Evolutionary conservation across 1,140 invertebrate species (phyloP).

Genomic region (Ooceraea biroi): DNA sequence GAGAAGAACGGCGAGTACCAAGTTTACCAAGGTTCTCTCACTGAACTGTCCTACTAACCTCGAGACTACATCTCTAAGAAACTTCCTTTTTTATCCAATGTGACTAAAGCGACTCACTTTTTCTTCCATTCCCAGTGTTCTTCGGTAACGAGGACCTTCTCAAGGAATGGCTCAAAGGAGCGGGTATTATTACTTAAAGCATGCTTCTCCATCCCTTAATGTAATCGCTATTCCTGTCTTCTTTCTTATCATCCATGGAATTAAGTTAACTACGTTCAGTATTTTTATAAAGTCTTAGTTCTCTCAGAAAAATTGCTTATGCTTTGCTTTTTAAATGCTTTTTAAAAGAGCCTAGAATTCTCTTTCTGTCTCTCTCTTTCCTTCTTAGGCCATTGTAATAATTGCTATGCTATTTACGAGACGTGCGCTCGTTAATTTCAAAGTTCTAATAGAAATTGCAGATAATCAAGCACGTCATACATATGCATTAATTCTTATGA

Average conservation of each 20-base stretch:
- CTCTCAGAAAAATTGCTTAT: background rate
- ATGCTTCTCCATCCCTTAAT: constrained; percentile 27
- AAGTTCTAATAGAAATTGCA: background rate
- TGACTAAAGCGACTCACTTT: constrained; percentile 66
- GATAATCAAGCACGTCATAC: background rate
- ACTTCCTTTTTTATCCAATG: constrained; percentile 23
- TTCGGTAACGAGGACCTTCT: constrained; percentile 84
- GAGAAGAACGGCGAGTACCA: constrained; percentile 86
- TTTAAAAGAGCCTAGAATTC: no score
- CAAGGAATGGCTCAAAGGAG: constrained; percentile 83
- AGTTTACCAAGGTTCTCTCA: constrained; percentile 82
- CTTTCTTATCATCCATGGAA: background rate
- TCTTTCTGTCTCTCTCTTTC: no score
- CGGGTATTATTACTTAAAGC: constrained; percentile 81
- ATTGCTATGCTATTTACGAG: no score
- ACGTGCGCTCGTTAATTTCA: background rate
- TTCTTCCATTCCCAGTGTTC: constrained; percentile 78
- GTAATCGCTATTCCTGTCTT: background rate
- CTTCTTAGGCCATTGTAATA: no score
- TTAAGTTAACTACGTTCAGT: no score
- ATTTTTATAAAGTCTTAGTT: no score
- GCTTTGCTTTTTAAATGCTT: background rate
- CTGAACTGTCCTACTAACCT: constrained; percentile 71
- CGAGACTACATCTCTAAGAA: constrained; percentile 31
- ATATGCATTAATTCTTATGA: constrained; percentile 25